Evolutionary conservation across 1,140 invertebrate genomes (phyloP), one percentile per base, ranked within the genome.

Genomic region (Himalopsyche phryganea): DNA sequence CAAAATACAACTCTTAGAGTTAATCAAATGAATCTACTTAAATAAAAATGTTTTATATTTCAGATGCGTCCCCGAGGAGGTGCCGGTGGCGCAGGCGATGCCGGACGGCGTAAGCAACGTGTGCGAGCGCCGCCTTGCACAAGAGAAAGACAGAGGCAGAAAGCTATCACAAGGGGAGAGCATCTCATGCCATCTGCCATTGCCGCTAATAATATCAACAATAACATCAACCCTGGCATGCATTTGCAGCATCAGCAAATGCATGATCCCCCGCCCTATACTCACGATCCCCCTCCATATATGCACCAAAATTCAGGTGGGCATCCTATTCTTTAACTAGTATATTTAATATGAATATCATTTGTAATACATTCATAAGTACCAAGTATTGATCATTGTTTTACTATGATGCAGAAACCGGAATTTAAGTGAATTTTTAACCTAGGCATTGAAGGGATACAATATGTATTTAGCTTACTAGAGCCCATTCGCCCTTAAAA

Each of bases 61-160:
- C 17, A 65, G 58, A 48, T 60, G 41, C 41, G 59, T 0, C 63
- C 63, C 6, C 47, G 59, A 11, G 54, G 52, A n/a, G 53, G 42
- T n/a, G 63, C 53, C 2, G 59, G 52, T 14, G 53, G 53, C 6
- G 58, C 57, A 7, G 61, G 57, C 6, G 61, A 64, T 38, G 81
- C 83, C 20, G 80, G 83, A 55, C 78, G 90, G 45, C 86, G 89
- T 67, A 91, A 91, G 72, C 90, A 90, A 68, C 80, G 87, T 47
- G 89, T 93, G 5, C 81, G 92, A 28, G 87, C 90, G 59, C 91
- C 91, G 19, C 87, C 90, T 67, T 94, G 91, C 61, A 94, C 92
- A 0, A 81, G 90, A 60, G 92, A 94, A 69, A 80, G 88, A 58
- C 90, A 93, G 69, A 80, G 88, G 67, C 88, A 92, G 67, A 82